Base-by-base conservation (phyloP, 2,888 invertebrate genomes). In the Nemapogon koenigi region DNA sequence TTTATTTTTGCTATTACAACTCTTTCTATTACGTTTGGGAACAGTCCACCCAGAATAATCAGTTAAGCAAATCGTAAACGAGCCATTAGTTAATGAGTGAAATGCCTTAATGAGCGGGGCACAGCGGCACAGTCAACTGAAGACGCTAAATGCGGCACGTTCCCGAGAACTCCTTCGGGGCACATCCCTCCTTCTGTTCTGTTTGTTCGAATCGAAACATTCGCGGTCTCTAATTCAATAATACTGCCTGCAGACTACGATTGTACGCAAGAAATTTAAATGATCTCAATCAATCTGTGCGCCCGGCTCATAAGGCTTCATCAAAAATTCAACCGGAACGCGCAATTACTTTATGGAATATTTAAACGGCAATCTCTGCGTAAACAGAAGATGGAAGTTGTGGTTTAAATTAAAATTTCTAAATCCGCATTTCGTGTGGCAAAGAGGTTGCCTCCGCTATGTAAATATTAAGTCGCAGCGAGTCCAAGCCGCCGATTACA, bases 301-400 rank as follows among this genome's bases (percentile, higher is more conserved):
- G 62, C 57, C 52, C 52, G 52, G 55, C 67, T 62, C 57, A 61
- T 67, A 64, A 66, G 58, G 59, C 63, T 68, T 64, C 64, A 75
- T 76, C 69, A 69, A 73, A 73, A 70, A 71, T 71, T 75, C 70
- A 67, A 62, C 59, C 54, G 51, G 57, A 63, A 62, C 56, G 58
- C 65, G 62, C 64, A 70, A 71, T 70, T 67, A 71, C 62, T 69
- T 68, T 64, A 64, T 67, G 53, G 65, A 71, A 72, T 69, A 73
- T 72, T 70, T 68, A 72, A 69, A 62, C 57, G 55, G 54, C 64
- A 61, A 66, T 66, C 60, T 60, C 62, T 62, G 54, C 51, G 60
- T 64, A 68, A 69, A 68, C 62, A 68, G 54, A 61, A 66, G 59
- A 59, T 57, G 59, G 59, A 58, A 62, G 60, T 62, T 63, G 62